phyloP scores from a whole-genome alignment of 1,140 invertebrate species.

The Bombus fervidus region DNA sequence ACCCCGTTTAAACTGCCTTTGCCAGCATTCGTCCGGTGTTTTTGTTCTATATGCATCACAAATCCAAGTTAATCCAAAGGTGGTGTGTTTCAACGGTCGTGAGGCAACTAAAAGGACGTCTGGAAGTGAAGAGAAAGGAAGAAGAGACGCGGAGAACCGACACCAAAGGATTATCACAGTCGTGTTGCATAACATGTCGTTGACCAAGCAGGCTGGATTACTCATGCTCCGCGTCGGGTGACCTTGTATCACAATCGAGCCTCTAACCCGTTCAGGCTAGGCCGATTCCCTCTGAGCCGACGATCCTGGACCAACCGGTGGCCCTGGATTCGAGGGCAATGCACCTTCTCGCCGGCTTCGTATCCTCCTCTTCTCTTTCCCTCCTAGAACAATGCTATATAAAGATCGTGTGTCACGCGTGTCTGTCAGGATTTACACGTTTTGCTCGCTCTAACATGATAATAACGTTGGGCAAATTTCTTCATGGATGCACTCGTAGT shows the following conservation, averaged over 20 bases:
- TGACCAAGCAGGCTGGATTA: conserved; percentile 66
- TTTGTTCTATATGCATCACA: not conserved
- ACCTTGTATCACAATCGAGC: conserved; percentile 70
- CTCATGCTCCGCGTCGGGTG: conserved; percentile 59
- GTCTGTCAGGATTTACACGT: conserved; percentile 28
- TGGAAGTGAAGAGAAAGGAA: conserved; percentile 22
- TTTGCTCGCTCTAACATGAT: not conserved
- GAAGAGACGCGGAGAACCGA: conserved; percentile 39
- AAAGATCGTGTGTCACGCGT: conserved; percentile 23
- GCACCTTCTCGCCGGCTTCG: conserved; percentile 48
- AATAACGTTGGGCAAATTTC: not conserved
- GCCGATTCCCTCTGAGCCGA: conserved; percentile 17
- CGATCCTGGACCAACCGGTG: conserved; percentile 55
- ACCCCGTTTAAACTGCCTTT: not conserved
- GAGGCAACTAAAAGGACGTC: not conserved
- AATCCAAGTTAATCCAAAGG: not conserved
- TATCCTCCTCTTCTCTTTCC: not conserved
- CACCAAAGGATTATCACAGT: conserved; percentile 44
- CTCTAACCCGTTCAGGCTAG: conserved; percentile 45
- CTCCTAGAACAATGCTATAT: conserved; percentile 37
- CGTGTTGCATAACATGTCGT: conserved; percentile 69
- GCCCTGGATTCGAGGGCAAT: conserved; percentile 56
- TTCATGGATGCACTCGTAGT: not conserved
- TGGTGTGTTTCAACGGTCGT: not conserved
- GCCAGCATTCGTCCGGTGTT: not conserved